Evolutionary conservation across 2,113 vertebrate species (phyloP).

Genomic region (Megaceryle torquata): DNA sequence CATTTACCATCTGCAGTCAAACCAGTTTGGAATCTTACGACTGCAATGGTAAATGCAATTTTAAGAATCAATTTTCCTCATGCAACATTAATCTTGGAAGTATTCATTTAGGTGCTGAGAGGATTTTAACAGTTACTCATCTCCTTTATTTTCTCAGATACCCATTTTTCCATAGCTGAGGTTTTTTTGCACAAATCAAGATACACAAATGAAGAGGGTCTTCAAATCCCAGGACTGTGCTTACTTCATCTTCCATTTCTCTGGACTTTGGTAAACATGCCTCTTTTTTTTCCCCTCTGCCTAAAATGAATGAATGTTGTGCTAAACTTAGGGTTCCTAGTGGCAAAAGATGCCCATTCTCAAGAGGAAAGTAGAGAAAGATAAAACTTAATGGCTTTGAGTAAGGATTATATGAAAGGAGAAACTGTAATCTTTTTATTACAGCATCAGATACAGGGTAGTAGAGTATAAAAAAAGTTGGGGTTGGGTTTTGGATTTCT

Average conservation of each 20-base stretch:
- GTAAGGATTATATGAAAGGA: not conserved
- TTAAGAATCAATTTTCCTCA: not conserved
- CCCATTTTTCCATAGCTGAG: not conserved
- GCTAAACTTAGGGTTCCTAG: not conserved
- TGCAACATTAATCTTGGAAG: not conserved
- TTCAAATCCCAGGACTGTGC: not conserved
- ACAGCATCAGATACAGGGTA: not conserved
- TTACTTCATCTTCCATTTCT: not conserved
- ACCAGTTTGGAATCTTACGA: not conserved
- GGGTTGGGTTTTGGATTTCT: not conserved
- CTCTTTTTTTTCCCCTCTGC: not conserved
- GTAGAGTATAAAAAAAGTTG: not conserved
- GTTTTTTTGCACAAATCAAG: not conserved
- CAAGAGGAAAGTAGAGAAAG: not conserved
- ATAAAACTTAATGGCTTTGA: not conserved
- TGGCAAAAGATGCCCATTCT: not conserved
- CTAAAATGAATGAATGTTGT: not conserved
- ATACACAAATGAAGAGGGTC: not conserved
- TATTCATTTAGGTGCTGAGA: not conserved
- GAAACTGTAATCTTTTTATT: not conserved
- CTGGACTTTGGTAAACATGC: not conserved
- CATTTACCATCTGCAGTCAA: not conserved
- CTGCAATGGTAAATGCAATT: not conserved
- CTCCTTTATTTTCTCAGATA: not conserved
- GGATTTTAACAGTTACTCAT: not conserved